Evolutionary conservation across 37 sponge, comb jelly and placozoan species (phyloP).

Genomic region (Oopsacas minuta): DNA sequence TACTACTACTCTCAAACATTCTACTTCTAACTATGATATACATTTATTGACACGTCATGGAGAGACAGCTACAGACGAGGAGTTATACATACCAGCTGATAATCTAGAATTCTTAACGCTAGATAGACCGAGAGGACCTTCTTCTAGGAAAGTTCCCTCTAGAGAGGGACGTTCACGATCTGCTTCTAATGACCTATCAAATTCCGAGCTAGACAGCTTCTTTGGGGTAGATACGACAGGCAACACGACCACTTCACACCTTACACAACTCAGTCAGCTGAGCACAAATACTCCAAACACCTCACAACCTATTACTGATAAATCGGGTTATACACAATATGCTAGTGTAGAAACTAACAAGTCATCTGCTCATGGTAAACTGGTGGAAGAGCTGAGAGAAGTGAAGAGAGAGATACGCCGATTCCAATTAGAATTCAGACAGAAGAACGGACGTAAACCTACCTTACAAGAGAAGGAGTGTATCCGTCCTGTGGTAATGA

Average conservation of each 20-base stretch:
- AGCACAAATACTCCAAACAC: background rate
- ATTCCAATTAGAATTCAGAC: background rate
- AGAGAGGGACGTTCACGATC: background rate
- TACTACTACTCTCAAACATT: background rate
- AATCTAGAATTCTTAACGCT: background rate
- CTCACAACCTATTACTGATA: background rate
- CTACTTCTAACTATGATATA: background rate
- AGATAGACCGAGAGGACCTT: background rate
- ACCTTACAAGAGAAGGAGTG: conserved; percentile 6
- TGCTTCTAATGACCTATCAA: background rate
- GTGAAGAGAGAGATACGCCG: background rate
- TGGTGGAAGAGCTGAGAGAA: background rate
- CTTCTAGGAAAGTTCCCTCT: background rate
- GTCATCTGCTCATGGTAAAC: background rate
- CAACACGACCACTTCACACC: background rate
- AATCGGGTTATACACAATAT: background rate
- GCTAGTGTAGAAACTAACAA: background rate
- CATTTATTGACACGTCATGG: background rate
- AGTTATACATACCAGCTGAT: background rate
- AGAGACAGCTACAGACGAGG: background rate
- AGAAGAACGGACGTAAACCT: conserved; percentile 8
- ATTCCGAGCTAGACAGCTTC: background rate
- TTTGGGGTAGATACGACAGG: background rate
- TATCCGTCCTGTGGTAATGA: background rate
- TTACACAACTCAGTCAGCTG: background rate